A percentile compares a stretch with the other conserved stretches of the same genome.
phyloP scores from a whole-genome alignment of 2,888 invertebrate genomes.

The Caenorhabditis drosophilae region DNA sequence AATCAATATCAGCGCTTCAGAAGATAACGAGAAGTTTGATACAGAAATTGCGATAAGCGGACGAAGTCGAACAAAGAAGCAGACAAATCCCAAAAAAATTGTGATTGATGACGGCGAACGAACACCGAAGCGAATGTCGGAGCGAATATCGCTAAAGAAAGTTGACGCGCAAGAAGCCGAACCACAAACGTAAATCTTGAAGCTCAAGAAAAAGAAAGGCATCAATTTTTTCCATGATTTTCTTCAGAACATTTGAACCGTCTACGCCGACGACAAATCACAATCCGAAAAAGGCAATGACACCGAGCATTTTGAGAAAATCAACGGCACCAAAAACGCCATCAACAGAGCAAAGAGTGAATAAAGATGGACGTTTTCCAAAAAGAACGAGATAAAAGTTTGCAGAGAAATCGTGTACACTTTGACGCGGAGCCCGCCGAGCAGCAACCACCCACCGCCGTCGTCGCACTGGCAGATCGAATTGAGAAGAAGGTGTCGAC shows the following conservation, averaged over 20 bases:
- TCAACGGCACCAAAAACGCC: slow-evolving; percentile 2
- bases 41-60: too few relatives aligned
- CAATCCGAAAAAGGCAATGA: neutral
- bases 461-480: neutral
- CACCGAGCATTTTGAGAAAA: slow-evolving; percentile 9
- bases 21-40: too few relatives aligned
- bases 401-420: slow-evolving; percentile 30
- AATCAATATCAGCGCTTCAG: too few relatives aligned
- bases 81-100: neutral
- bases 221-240: neutral
- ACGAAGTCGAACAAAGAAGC: neutral
- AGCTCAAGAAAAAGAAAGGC: too few relatives aligned
- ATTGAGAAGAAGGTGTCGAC: slow-evolving; percentile 4
- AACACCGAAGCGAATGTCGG: neutral
- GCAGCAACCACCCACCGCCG: too few relatives aligned
- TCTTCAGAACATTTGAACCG: neutral
- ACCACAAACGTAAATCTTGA: neutral
- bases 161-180: neutral
- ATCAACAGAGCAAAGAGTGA: slow-evolving; percentile 17
- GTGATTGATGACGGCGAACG: neutral
- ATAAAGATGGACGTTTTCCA: too few relatives aligned
- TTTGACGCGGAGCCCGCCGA: slow-evolving; percentile 17
- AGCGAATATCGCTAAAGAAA: neutral
- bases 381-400: neutral
- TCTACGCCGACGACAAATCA: slow-evolving; percentile 10